phyloP scores from a whole-genome alignment of 1,140 invertebrate species.

The Bombus vancouverensis region DNA sequence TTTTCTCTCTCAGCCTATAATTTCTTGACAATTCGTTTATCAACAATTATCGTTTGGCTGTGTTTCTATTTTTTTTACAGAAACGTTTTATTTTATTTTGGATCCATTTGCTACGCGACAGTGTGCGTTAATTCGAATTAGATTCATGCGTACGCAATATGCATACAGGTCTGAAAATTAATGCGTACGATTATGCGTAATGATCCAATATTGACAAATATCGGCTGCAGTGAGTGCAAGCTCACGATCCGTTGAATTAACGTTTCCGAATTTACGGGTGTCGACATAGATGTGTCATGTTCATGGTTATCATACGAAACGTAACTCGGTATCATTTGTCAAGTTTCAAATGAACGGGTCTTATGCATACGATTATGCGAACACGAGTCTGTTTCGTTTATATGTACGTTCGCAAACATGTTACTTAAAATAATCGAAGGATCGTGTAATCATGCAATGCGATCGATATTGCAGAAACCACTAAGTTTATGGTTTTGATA shows the following conservation, averaged over 20 bases:
- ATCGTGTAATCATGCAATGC: background rate
- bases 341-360: background rate
- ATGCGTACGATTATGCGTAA: conserved; percentile 21
- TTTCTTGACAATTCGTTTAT: background rate
- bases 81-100: background rate
- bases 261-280: conserved; percentile 36
- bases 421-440: background rate
- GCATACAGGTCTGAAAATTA: conserved; percentile 37
- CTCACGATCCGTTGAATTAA: conserved; percentile 23
- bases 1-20: background rate
- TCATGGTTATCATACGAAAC: background rate
- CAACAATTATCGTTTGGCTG: too few relatives aligned
- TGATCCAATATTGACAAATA: conserved; percentile 53
- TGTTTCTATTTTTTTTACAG: background rate
- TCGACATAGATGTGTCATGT: conserved; percentile 17
- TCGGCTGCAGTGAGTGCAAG: conserved; percentile 18
- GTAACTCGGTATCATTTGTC: background rate
- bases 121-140: conserved; percentile 25
- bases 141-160: conserved; percentile 33
- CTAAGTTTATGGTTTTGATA: too few relatives aligned
- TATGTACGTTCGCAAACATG: background rate
- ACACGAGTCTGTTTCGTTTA: background rate
- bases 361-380: background rate
- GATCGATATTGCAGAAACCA: background rate
- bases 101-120: background rate